These are phyloP conservation scores for Ricordea florida DNA, from an alignment of 92 coral and sea anemone genomes.

Conservation along the genomic window DNA sequence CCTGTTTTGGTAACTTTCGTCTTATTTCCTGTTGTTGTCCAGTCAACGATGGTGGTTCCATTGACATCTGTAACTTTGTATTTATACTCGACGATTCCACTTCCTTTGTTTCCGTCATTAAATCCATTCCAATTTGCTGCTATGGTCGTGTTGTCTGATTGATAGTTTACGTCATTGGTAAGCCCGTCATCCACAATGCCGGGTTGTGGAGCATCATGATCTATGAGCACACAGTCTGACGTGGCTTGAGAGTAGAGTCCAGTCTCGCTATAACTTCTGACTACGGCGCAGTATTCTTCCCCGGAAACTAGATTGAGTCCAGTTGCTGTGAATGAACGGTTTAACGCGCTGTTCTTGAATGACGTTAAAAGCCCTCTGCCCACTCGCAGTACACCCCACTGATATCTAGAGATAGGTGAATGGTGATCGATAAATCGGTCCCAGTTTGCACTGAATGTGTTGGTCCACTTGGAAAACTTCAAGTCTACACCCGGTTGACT, in stretches of 20 bases:
- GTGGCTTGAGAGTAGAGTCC: slow-evolving; percentile 69
- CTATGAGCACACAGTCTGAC: slow-evolving; percentile 91
- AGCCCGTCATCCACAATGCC: slow-evolving; percentile 89
- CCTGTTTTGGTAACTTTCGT: slow-evolving; percentile 68
- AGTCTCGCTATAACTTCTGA: slow-evolving; percentile 86
- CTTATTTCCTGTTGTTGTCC: slow-evolving; percentile 82
- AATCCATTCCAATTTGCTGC: slow-evolving; percentile 95
- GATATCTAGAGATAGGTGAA: slow-evolving; percentile 78
- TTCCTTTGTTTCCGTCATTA: slow-evolving; percentile 79
- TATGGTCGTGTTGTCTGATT: slow-evolving; percentile 72
- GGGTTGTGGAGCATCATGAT: slow-evolving; percentile 83
- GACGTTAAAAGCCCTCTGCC: slow-evolving; percentile 63
- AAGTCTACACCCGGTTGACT: slow-evolving; percentile 51
- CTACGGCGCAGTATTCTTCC: slow-evolving; percentile 86
- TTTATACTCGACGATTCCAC: slow-evolving; percentile 86
- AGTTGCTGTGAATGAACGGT: slow-evolving; percentile 41
- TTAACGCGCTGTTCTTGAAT: slow-evolving; percentile 57
- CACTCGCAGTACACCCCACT: slow-evolving; percentile 69
- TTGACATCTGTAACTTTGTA: slow-evolving; percentile 68
- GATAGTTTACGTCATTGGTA: slow-evolving; percentile 75
- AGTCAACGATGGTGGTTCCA: slow-evolving; percentile 53
- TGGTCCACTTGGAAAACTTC: slow-evolving; percentile 87
- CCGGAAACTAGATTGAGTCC: slow-evolving; percentile 83
- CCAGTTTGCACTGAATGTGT: slow-evolving; percentile 82
- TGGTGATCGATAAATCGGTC: slow-evolving; percentile 81